Evolutionary conservation across 2,113 vertebrate species (phyloP).

Genomic region (Lepus americanus): DNA sequence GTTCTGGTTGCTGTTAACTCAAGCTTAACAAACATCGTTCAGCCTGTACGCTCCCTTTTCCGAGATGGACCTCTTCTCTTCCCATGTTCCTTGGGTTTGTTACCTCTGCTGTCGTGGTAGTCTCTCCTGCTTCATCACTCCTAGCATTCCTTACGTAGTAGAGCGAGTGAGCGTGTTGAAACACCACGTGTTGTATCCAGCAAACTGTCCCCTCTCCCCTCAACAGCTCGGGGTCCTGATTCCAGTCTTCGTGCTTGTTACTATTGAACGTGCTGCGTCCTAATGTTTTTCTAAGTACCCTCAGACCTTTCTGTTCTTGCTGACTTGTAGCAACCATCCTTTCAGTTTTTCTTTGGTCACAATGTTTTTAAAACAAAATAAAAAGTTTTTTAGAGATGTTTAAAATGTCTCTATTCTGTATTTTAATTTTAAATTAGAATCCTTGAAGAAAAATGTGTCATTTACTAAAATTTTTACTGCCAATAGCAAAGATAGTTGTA

Average conservation of each 20-base stretch:
- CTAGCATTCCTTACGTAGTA: background rate
- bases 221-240: background rate
- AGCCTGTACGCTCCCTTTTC: background rate
- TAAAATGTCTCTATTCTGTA: background rate
- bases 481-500: background rate
- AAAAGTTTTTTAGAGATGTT: background rate
- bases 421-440: slow-evolving; percentile 34
- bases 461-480: slow-evolving; percentile 1
- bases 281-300: background rate
- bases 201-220: rapidly evolving
- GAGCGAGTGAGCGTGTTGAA: background rate
- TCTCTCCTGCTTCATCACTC: background rate
- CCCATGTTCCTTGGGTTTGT: background rate
- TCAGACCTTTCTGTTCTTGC: background rate
- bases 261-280: background rate
- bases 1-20: background rate
- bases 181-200: background rate
- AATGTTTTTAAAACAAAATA: background rate
- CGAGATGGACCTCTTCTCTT: background rate
- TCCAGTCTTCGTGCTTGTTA: background rate
- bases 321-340: slow-evolving; percentile 23
- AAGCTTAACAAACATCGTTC: background rate
- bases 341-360: slow-evolving; percentile 23
- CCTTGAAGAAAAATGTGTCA: slow-evolving; percentile 22
- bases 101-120: background rate